Evolutionary conservation across 2,113 vertebrate species (phyloP).

Genomic region (Rafetus swinhoei): DNA sequence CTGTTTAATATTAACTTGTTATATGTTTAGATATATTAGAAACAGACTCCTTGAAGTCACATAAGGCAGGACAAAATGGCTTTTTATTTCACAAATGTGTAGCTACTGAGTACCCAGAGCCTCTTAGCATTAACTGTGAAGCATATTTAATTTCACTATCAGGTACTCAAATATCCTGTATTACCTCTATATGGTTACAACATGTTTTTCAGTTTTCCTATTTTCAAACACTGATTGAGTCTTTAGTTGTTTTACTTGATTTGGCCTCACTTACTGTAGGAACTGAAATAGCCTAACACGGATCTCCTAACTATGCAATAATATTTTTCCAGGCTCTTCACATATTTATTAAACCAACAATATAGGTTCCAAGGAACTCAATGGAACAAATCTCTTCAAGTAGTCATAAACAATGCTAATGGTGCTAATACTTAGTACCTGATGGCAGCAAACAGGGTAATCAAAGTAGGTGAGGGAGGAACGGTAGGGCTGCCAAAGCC

Average conservation of each 20-base stretch:
- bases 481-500: neutral
- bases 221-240: neutral
- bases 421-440: neutral
- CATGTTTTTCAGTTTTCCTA: neutral
- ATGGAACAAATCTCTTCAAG: neutral
- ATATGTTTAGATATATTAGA: conserved; percentile 1
- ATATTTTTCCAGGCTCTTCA: neutral
- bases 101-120: neutral
- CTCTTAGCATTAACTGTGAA: conserved; percentile 10
- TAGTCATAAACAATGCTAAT: neutral
- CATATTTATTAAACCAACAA: neutral
- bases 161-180: neutral
- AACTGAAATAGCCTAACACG: neutral
- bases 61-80: neutral
- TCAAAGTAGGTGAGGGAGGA: neutral
- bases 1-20: conserved; percentile 1
- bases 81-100: conserved; percentile 8
- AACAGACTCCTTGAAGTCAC: neutral
- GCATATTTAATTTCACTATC: neutral
- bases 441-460: fast-evolving
- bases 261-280: neutral
- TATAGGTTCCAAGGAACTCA: neutral
- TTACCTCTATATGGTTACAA: conserved; percentile 4
- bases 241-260: neutral
- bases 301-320: neutral